Percentiles rank a stretch among this genome's conserved stretches.
Evolutionary conservation across 2,113 vertebrate species (phyloP).

Genomic region (Austrofundulus limnaeus): DNA sequence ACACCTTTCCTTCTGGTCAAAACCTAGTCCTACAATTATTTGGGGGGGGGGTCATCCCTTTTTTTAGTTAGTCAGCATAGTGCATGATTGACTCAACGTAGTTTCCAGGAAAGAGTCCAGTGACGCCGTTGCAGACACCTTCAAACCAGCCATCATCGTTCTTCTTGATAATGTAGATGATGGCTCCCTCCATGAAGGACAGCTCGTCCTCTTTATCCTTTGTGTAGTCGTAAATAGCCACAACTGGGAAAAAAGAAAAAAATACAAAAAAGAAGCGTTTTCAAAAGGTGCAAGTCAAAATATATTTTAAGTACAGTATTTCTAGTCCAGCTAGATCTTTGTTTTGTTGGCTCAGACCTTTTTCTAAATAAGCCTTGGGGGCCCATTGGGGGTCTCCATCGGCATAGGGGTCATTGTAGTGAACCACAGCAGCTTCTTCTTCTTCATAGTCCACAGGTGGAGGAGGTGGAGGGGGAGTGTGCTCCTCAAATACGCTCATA

Average conservation of each 20-base stretch:
- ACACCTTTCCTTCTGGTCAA: slow-evolving; percentile 48
- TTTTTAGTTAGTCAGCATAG: slow-evolving; percentile 89
- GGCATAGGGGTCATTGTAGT: slow-evolving; percentile 95
- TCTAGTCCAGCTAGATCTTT: too few species aligned
- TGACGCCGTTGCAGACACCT: slow-evolving; percentile 95
- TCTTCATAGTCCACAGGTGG: slow-evolving; percentile 97
- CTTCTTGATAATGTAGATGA: slow-evolving; percentile 99
- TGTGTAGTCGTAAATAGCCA: slow-evolving; percentile 97
- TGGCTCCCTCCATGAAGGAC: slow-evolving; percentile 97
- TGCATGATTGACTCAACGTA: slow-evolving; percentile 99
- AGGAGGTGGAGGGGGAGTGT: slow-evolving; percentile 91
- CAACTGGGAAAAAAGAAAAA: slow-evolving; percentile 77
- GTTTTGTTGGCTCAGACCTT: slow-evolving; percentile 79
- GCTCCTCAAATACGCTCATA: slow-evolving; percentile 92
- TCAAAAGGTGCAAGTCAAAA: too few species aligned
- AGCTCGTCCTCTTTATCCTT: slow-evolving; percentile 99
- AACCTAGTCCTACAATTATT: too few species aligned
- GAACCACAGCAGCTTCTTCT: slow-evolving; percentile 93
- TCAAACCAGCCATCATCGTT: slow-evolving; percentile 99
- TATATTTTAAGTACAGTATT: too few species aligned
- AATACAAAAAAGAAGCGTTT: too few species aligned
- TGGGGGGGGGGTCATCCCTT: not conserved
- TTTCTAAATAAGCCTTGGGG: slow-evolving; percentile 94
- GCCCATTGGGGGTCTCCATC: slow-evolving; percentile 97
- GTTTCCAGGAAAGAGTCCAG: slow-evolving; percentile 97